Evolutionary conservation across 2,797 vertebrate genomes (phyloP).

Genomic region (Vireo griseus): DNA sequence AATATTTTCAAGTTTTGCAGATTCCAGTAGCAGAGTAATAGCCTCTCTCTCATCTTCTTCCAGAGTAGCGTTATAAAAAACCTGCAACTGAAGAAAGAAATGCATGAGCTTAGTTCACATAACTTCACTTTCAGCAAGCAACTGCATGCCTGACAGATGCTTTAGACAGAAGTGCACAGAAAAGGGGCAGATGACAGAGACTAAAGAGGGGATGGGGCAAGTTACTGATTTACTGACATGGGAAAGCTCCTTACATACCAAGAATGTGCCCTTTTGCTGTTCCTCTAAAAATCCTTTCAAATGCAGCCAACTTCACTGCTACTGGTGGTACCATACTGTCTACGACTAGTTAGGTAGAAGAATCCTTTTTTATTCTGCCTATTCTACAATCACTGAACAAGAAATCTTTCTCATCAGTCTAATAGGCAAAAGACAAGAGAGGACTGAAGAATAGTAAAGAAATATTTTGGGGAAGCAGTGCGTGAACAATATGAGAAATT

Average conservation of each 20-base stretch:
- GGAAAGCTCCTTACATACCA: background rate
- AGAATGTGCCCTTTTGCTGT: background rate
- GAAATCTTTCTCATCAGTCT: background rate
- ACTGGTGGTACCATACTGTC: background rate
- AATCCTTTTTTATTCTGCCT: background rate
- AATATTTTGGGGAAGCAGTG: background rate
- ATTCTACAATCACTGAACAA: background rate
- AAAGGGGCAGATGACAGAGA: background rate
- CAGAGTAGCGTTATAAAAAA: conserved; percentile 69
- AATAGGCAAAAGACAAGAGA: background rate
- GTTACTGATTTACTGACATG: background rate
- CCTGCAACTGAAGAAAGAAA: conserved; percentile 68
- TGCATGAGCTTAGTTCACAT: background rate
- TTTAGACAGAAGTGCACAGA: background rate
- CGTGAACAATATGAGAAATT: background rate
- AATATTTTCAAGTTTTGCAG: conserved; percentile 48
- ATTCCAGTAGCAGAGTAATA: conserved; percentile 44
- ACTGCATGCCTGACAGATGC: background rate
- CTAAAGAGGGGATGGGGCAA: background rate
- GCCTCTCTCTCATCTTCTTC: conserved; percentile 47
- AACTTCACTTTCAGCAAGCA: background rate
- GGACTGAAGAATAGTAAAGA: background rate
- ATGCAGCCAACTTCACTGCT: background rate
- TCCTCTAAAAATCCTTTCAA: background rate
- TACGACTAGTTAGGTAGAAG: background rate